phyloP scores from a whole-genome alignment of 35 echinoderm and acorn worm species.

The Heliocidaris erythrogramma region DNA sequence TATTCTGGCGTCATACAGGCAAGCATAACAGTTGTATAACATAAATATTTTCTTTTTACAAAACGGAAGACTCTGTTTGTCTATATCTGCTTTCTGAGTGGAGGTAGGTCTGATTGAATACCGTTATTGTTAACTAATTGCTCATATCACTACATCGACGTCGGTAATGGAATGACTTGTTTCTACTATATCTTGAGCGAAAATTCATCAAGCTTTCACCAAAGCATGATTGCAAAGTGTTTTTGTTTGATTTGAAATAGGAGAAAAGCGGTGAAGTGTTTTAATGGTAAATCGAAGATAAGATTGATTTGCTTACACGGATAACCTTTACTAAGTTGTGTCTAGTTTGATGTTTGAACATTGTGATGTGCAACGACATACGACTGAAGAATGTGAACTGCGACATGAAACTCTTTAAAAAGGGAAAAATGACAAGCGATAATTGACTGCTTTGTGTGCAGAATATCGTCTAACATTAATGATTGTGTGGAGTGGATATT shows the following conservation, averaged over 20 bases:
- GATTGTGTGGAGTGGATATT: neutral
- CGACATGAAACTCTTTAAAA: neutral
- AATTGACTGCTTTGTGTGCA: neutral
- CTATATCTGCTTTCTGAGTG: too few species aligned
- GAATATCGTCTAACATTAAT: neutral
- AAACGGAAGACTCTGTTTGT: too few species aligned
- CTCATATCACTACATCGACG: too few species aligned
- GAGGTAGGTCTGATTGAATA: too few species aligned
- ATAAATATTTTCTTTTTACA: too few species aligned
- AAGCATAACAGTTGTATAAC: too few species aligned
- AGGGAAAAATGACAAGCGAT: neutral
- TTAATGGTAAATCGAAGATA: too few species aligned
- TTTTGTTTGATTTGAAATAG: too few species aligned
- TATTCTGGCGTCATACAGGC: too few species aligned
- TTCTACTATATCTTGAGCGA: neutral
- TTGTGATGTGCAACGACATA: neutral
- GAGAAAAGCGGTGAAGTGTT: neutral
- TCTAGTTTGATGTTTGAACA: neutral
- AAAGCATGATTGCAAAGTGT: neutral
- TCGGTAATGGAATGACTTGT: too few species aligned
- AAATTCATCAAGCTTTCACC: neutral
- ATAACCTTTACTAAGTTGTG: neutral
- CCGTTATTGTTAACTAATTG: too few species aligned
- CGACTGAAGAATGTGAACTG: neutral
- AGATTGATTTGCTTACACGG: neutral